Conservation (phyloP, 64 coral and sea anemone genomes). For the Acropora yongei region DNA sequence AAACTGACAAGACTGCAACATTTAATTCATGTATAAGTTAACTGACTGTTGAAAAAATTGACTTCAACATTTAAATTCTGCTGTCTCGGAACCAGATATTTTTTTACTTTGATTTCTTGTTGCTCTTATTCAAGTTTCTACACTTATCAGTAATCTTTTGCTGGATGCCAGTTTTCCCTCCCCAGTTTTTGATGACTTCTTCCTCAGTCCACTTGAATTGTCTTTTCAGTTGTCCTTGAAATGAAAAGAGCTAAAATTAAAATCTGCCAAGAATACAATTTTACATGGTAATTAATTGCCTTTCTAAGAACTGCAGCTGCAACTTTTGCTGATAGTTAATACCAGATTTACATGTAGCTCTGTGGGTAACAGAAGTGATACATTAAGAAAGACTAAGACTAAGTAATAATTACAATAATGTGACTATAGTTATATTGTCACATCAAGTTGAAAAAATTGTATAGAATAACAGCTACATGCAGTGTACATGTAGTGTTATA, state of each 20-base stretch:
- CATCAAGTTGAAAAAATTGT: background rate
- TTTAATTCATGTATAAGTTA: background rate
- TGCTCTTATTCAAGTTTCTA: slow-evolving; percentile 25
- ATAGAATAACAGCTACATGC: background rate
- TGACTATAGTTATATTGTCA: background rate
- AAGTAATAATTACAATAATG: background rate
- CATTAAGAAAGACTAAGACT: background rate
- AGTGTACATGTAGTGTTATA: background rate
- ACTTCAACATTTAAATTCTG: background rate
- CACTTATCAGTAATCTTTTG: slow-evolving; percentile 61
- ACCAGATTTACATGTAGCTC: background rate
- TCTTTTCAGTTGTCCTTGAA: slow-evolving; percentile 22
- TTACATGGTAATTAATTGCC: background rate
- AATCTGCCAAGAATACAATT: background rate
- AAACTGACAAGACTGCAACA: background rate
- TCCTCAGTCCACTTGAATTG: slow-evolving; percentile 9
- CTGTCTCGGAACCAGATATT: background rate
- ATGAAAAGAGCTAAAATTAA: slow-evolving; percentile 6
- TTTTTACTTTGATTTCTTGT: slow-evolving; percentile 4
- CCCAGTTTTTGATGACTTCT: slow-evolving; percentile 3
- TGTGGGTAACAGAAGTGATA: background rate
- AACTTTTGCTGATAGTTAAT: background rate
- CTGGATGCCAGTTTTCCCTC: slow-evolving; percentile 36
- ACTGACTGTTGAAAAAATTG: background rate
- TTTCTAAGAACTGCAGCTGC: background rate